Evolutionary conservation across 2,888 invertebrate species (phyloP), one percentile per base, ranked within the genome.

Genomic region (Aplocera efformata): DNA sequence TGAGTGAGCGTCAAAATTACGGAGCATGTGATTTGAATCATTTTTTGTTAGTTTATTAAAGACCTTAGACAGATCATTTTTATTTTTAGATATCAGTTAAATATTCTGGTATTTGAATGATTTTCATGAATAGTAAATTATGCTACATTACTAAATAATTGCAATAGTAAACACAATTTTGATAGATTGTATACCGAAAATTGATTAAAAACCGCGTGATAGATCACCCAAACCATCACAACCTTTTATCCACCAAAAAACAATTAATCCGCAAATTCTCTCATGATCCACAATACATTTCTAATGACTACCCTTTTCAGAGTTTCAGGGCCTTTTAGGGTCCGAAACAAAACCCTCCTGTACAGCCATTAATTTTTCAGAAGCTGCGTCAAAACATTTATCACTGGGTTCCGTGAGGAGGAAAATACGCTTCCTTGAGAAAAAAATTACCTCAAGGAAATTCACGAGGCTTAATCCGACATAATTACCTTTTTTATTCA

Each of bases 331-430:
- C 20, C 8, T 20, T 32, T 30, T 6, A 20, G 13, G 32, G 32
- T 24, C 32, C 27, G 22, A 13, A 32, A 39, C 28, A 32, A 32
- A 32, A 27, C 28, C 42, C 23, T 31, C 39, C 32, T 32, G 32
- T 27, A 23, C 11, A n/a, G 22, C 37, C 36, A 42, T 50, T 46
- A 43, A 40, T 47, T 50, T 50, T 46, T 40, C 47, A 39, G 24
- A 39, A 27, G 8, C 37, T 17, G 33, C 40, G 34, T 22, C 26
- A 32, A 32, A 28, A 38, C 48, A 45, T 51, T 48, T 48, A 45
- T 50, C 47, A 51, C 42, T 34, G 37, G 42, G 40, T 23, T 40
- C 27, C 37, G 36, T 36, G 38, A 46, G 36, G 26, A 47, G 37
- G 32, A 44, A 42, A 48, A 41, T 35, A 25, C 28, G 40, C 28